phyloP scores from a whole-genome alignment of 2,797 vertebrate genomes.

The Vipera latastei region DNA sequence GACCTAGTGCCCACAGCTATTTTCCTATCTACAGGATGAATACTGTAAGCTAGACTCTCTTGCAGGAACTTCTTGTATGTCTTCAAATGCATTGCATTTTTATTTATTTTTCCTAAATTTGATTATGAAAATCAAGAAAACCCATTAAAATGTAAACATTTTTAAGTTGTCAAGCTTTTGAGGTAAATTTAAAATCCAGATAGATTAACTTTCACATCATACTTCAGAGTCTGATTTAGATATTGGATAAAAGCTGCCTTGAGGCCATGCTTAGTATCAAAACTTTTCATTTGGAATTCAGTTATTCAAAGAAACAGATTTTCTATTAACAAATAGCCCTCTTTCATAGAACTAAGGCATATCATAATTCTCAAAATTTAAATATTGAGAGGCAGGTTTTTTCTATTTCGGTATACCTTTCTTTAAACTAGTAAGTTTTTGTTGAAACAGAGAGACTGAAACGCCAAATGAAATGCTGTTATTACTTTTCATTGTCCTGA shows the following conservation, averaged over 20 bases:
- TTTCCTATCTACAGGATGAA: neutral
- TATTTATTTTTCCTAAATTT: neutral
- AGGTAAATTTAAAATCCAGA: neutral
- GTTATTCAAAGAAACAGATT: neutral
- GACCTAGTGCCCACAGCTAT: neutral
- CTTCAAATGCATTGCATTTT: neutral
- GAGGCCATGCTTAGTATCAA: neutral
- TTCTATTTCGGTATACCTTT: neutral
- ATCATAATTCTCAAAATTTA: neutral
- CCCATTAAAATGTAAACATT: neutral
- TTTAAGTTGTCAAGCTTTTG: neutral
- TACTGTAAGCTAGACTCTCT: neutral
- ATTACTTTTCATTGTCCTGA: slow-evolving; percentile 4
- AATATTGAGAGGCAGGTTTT: neutral
- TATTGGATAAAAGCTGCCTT: neutral
- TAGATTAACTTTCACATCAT: neutral
- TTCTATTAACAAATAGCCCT: neutral
- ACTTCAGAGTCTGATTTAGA: neutral
- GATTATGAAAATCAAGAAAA: neutral
- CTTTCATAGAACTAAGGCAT: neutral
- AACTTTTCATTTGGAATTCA: neutral
- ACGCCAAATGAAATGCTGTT: neutral
- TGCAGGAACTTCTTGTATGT: neutral
- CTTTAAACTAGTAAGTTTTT: neutral
- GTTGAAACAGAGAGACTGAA: neutral